Conservation (phyloP, 2,888 invertebrate genomes). For the Caenorhabditis angaria region DNA sequence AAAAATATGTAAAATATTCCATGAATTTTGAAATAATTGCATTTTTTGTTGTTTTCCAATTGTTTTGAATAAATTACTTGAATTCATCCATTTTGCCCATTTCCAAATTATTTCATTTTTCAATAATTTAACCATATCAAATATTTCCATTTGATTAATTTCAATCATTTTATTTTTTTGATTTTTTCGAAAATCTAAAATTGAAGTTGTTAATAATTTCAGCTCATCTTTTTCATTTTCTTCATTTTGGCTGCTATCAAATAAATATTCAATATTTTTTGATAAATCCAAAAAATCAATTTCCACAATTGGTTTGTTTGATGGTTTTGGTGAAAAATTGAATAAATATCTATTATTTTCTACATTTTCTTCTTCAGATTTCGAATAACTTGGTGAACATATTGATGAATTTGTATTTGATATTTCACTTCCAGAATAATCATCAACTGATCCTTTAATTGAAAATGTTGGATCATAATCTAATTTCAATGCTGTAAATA, state of each 20-base stretch:
- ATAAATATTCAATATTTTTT: slow-evolving; percentile 14
- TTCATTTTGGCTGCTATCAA: slow-evolving; percentile 6
- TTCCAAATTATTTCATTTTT: too few relatives aligned
- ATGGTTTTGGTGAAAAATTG: slow-evolving; percentile 23
- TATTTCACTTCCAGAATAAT: slow-evolving; percentile 20
- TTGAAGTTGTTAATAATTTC: slow-evolving; percentile 11
- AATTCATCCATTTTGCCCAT: too few relatives aligned
- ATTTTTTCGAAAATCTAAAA: slow-evolving; percentile 14
- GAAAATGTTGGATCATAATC: slow-evolving; percentile 40
- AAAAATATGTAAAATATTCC: too few relatives aligned
- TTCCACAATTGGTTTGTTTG: slow-evolving; percentile 16
- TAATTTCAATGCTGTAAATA: slow-evolving; percentile 24
- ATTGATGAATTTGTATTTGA: neutral
- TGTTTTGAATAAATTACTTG: too few relatives aligned
- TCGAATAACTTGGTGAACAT: too few relatives aligned
- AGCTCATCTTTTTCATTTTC: slow-evolving; percentile 12
- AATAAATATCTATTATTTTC: slow-evolving; percentile 24
- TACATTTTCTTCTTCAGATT: neutral
- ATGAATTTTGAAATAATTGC: too few relatives aligned
- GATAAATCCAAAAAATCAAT: slow-evolving; percentile 27
- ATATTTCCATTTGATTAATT: neutral
- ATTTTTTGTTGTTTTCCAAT: too few relatives aligned
- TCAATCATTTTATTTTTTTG: slow-evolving; percentile 13
- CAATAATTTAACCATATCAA: too few relatives aligned
- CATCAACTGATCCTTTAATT: slow-evolving; percentile 20